Conservation (phyloP, 1,140 invertebrate species). For the Conopomorpha cramerella region DNA sequence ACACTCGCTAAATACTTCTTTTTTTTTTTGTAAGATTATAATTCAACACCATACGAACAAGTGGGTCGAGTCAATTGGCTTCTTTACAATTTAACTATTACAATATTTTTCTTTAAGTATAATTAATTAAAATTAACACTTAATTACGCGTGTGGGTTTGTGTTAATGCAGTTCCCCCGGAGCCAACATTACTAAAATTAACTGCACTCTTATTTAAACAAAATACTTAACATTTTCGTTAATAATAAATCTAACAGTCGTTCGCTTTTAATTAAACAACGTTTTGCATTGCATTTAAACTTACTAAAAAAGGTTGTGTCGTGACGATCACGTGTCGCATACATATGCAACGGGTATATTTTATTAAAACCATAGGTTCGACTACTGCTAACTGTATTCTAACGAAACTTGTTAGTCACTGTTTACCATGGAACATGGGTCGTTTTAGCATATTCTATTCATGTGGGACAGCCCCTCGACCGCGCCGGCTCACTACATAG, state of each 20-base stretch:
- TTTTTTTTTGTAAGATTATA: no score
- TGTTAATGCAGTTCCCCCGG: slow-evolving; percentile 54
- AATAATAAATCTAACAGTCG: background rate
- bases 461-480: no score
- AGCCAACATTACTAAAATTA: no score
- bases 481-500: no score
- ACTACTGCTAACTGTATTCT: no score
- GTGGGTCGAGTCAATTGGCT: background rate
- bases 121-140: slow-evolving; percentile 32
- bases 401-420: no score
- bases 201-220: no score
- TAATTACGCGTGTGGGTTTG: slow-evolving; percentile 52
- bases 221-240: no score
- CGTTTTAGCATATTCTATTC: no score
- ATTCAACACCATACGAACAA: background rate
- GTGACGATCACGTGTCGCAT: slow-evolving; percentile 1
- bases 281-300: slow-evolving; percentile 18
- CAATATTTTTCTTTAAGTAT: slow-evolving; percentile 15
- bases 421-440: no score
- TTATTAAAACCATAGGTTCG: no score
- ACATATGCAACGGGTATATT: no score
- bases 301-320: background rate
- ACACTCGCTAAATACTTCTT: background rate
- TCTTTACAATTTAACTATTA: slow-evolving; percentile 6
- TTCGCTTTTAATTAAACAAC: slow-evolving; percentile 5